Base-by-base conservation (phyloP, 2,113 vertebrate genomes). In the Macquaria ambigua region DNA sequence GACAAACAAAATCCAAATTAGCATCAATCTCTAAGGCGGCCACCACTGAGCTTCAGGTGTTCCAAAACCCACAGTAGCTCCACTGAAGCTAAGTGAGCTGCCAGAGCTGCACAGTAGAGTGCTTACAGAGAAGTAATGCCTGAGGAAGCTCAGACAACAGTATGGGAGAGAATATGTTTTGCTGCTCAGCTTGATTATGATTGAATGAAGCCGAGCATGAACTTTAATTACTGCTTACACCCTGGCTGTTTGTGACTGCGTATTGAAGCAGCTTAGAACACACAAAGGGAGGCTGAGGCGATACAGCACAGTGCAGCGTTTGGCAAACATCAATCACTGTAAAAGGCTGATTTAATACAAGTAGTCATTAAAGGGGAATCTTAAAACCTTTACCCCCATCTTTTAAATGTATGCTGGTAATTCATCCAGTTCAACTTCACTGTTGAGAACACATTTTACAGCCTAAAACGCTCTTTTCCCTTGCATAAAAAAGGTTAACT, bases 161-260 rank as follows among this genome's bases (percentile, higher is more conserved):
- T 87, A 86, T 89, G 89, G 83, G 67, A 84, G 90, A 91, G 91
- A 93, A 91, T 89, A 92, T 94, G 91, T 94, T 94, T 92, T 91
- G 88, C 90, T 83, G 93, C 92, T 83, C 93, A 91, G 92, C 93
- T 91, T 95, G 93, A 95, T 95, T 94, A 95, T 94, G 93, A 96
- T 95, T 93, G 94, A 95, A 94, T 90, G 94, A 94, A 96, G 92
- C 89, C 90, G 84, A 93, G 94, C 94, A 89, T 95, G 93, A 94
- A 94, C 93, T 95, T 94, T 96, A 96, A 96, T 96, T 95, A 96
- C 92, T 94, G 91, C 92, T 94, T 94, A 94, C 92, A 94, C 91
- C 81, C 90, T 68, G 84, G 90, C 77, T 94, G 94, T 94, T 93
- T 95, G 93, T 93, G 94, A 78, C 77, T 84, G 90, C 55, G 90